Percentiles rank a stretch among this genome's conserved stretches.
Conservation (phyloP, 2,888 invertebrate species). For the Halictus quadricinctus region DNA sequence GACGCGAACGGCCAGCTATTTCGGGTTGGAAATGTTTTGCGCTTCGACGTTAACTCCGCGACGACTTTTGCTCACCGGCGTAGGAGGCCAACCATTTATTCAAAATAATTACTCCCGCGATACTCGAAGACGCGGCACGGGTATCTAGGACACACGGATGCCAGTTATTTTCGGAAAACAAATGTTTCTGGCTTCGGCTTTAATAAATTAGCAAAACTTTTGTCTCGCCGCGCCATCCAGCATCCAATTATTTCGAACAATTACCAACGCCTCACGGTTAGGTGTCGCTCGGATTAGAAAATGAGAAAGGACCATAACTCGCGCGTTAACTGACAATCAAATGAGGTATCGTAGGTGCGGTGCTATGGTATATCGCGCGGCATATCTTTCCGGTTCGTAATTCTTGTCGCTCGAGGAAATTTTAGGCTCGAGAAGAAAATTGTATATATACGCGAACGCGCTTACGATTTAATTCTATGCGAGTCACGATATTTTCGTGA, state of each 20-base stretch:
- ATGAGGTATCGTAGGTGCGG: slow-evolving; percentile 39
- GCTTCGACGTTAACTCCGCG: slow-evolving; percentile 56
- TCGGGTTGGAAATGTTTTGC: slow-evolving; percentile 66
- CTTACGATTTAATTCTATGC: slow-evolving; percentile 32
- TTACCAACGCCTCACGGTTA: slow-evolving; percentile 32
- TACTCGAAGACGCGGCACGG: slow-evolving; percentile 45
- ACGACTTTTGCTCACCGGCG: slow-evolving; percentile 56
- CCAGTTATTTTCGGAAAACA: slow-evolving; percentile 60
- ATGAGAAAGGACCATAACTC: slow-evolving; percentile 30
- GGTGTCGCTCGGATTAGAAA: background rate
- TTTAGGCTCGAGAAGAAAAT: slow-evolving; percentile 6
- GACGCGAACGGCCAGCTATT: slow-evolving; percentile 64
- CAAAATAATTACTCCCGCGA: slow-evolving; percentile 65
- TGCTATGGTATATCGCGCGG: background rate
- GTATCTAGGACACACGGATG: slow-evolving; percentile 59
- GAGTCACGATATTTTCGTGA: slow-evolving; percentile 11
- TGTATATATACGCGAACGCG: background rate
- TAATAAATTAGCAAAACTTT: slow-evolving; percentile 63
- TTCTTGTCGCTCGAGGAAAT: slow-evolving; percentile 46
- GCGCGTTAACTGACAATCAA: slow-evolving; percentile 31
- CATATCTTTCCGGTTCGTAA: slow-evolving; percentile 12
- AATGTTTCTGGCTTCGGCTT: slow-evolving; percentile 62
- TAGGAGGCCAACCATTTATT: slow-evolving; percentile 66
- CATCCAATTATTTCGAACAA: slow-evolving; percentile 55
- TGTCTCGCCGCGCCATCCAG: slow-evolving; percentile 12